Base-by-base conservation (phyloP, 2,797 vertebrate species). In the Holocentrus rufus region DNA sequence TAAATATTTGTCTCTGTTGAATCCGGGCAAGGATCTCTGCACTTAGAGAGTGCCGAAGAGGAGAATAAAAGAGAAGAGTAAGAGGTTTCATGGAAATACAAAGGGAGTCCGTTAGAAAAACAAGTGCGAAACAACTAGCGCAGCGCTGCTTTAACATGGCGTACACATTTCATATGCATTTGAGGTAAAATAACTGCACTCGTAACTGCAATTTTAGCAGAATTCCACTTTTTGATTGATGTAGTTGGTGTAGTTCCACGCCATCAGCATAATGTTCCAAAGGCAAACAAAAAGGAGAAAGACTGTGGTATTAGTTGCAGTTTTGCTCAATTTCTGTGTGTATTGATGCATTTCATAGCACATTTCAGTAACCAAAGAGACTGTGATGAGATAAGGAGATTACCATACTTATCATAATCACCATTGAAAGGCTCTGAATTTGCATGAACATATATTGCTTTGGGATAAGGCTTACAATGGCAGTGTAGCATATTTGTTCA, bases 21-120 rank as follows among this genome's bases (percentile, higher is more conserved):
- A 94, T 93, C 95, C 91, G 94, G 94, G 95, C 95, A 95, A 94
- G 95, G 95, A 96, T 96, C 96, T 94, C 95, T 94, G 42, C 44
- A 47, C 95, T 94, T 95, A 95, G 95, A 96, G 95, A 95, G 95
- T n/a, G n/a, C n/a, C n/a, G n/a, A n/a, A n/a, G n/a, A n/a, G 96
- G 94, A 94, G 95, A 96, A 95, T 95, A 95, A 96, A 91, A 93
- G 95, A 94, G 84, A 91, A 18, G 23, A 17, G 31, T 39, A 39
- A 11, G 7, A 39, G 10, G 56, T 58, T 34, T 17, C 23, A 22
- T 65, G 82, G 72, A 82, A 79, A 77, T 72, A 30, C 64, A 72
- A 56, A 76, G 39, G 74, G 39, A 66, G 81, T 77, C 84, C 81
- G 72, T 81, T 87, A 85, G 76, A 85, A 61, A 88, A 86, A 87